Evolutionary conservation across 2,797 vertebrate species (phyloP).

Genomic region (Picus viridis): DNA sequence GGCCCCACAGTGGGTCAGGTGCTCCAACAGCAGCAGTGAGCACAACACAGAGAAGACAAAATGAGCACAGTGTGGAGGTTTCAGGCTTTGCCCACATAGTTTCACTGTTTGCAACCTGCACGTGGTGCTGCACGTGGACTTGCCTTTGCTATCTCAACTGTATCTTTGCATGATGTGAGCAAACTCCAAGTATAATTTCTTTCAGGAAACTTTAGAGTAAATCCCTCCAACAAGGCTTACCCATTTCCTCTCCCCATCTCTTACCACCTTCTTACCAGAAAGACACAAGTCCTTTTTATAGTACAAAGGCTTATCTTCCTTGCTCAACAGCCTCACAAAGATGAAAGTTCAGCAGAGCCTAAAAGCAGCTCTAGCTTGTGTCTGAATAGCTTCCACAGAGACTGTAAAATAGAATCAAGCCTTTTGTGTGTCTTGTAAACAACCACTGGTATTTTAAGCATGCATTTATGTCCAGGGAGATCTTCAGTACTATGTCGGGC

Average conservation of each 20-base stretch:
- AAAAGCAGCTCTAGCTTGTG: neutral
- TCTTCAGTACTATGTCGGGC: neutral
- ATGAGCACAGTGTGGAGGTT: fast-evolving
- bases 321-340: neutral
- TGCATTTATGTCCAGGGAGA: neutral
- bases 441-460: neutral
- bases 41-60: neutral
- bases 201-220: neutral
- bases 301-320: neutral
- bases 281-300: neutral
- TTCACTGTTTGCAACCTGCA: neutral
- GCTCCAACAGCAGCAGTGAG: neutral
- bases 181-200: neutral
- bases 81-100: neutral
- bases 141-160: neutral
- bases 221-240: neutral
- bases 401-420: neutral
- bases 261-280: neutral
- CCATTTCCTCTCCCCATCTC: neutral
- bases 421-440: neutral
- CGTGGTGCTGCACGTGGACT: fast-evolving
- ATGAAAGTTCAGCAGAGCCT: neutral
- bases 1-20: neutral
- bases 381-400: neutral
- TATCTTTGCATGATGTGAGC: neutral